phyloP scores from a whole-genome alignment of 2,797 vertebrate species.

The Cryptoblepharus egeriae region DNA sequence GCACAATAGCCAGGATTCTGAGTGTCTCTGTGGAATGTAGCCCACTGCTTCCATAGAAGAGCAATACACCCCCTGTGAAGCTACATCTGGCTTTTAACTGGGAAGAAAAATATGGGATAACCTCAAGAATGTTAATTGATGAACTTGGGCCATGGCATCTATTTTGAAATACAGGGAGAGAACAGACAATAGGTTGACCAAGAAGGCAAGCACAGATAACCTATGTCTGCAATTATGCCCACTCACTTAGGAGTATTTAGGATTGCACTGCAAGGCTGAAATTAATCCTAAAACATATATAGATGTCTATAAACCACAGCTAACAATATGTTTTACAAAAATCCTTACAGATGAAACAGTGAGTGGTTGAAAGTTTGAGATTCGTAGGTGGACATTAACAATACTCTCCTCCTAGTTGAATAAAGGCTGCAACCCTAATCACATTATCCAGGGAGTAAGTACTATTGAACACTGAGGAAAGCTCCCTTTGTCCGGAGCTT shows the following conservation, averaged over 20 bases:
- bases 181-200: neutral
- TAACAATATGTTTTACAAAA: constrained; percentile 99
- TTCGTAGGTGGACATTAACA: constrained; percentile 99
- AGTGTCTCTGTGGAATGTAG: constrained; percentile 19
- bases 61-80: neutral
- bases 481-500: too few species aligned
- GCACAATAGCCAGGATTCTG: constrained; percentile 1
- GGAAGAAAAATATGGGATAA: neutral
- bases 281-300: too few species aligned
- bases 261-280: too few species aligned
- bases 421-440: too few species aligned
- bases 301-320: constrained; percentile 8
- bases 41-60: constrained; percentile 19
- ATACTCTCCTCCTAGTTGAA: constrained; percentile 97
- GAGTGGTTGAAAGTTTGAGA: constrained; percentile 99
- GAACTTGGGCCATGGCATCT: constrained; percentile 20
- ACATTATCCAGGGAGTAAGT: too few species aligned
- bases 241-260: too few species aligned
- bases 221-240: neutral
- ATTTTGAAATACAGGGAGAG: constrained; percentile 11
- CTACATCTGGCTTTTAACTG: constrained; percentile 26
- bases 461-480: too few species aligned
- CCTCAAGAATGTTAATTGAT: constrained; percentile 16
- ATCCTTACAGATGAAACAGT: constrained; percentile 99
- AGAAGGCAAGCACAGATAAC: too few species aligned